These are phyloP conservation scores for Siphlonurus alternatus DNA, from an alignment of 2,888 invertebrate genomes.

Conservation along the genomic window DNA sequence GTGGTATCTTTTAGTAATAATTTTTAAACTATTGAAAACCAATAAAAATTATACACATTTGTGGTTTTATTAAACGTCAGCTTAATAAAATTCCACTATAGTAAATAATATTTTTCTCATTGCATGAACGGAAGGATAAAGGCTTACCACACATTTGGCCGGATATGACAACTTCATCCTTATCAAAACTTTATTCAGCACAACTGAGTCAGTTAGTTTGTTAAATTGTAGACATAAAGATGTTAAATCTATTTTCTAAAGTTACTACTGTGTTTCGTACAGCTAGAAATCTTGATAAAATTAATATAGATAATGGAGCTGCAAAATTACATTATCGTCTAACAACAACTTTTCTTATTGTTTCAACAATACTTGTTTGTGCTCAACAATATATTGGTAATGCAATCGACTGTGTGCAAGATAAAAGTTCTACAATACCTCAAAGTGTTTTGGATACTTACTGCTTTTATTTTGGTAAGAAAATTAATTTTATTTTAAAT, in stretches of 20 bases:
- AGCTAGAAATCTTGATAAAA: background rate
- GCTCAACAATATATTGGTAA: conserved; percentile 15
- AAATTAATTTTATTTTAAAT: background rate
- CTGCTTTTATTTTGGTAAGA: conserved; percentile 13
- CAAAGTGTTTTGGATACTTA: conserved; percentile 17
- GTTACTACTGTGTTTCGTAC: background rate
- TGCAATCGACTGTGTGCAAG: conserved; percentile 16
- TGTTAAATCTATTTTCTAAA: background rate
- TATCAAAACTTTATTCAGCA: no score
- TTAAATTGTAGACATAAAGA: background rate
- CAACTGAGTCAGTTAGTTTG: no score
- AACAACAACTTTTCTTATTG: conserved; percentile 21
- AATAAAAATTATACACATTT: no score
- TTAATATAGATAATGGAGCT: background rate
- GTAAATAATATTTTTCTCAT: no score
- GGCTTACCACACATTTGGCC: no score
- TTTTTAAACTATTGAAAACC: no score
- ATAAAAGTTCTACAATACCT: conserved; percentile 14
- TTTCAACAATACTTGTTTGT: conserved; percentile 26
- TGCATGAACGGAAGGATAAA: no score
- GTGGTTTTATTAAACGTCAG: no score
- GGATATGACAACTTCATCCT: no score
- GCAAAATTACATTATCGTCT: background rate
- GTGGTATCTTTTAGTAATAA: no score
- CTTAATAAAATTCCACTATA: no score